Evolutionary conservation across 2,113 vertebrate genomes (phyloP), one percentile per base, ranked within the genome.

Genomic region (Oryzias curvinotus): DNA sequence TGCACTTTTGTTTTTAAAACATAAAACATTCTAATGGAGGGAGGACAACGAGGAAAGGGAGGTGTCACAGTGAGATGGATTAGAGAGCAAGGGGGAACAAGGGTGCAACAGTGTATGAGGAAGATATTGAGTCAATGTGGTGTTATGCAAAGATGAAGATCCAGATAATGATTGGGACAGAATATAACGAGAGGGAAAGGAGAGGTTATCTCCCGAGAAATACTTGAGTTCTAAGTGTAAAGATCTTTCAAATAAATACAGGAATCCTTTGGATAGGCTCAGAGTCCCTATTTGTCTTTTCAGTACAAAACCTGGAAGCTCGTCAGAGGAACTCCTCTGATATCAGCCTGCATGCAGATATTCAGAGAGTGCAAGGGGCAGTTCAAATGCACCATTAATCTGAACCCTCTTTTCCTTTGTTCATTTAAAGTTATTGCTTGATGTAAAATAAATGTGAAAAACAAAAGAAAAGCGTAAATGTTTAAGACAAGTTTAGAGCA

Each of bases 231-330:
- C 44, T 12, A 36, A 45, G 23, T 21, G 64, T 16, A 51, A 43
- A 14, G 30, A 55, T 63, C 18, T 57, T 55, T 44, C 41, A 62
- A 48, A 36, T 36, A 26, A 62, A 48, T 45, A 45, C 18, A n/a
- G 48, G 23, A 68, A 45, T 64, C 25, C 54, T 36, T 59, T 17
- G 19, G 62, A 56, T 52, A n/a, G 64, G 60, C 71, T 75, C 21
- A 26, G 49, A 71, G 52, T 43, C 19, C 17, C 25, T 56, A 15
- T 59, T 65, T 65, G 78, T 72, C 67, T 69, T 62, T 50, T 19
- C 57, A 8, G 25, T 52, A 87, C 80, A 87, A 89, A 88, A 75
- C 57, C 78, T 77, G 84, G 82, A 87, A 87, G 72, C 75, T 81
- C n/a, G 65, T 82, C 83, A 84, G 62, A 77, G 78, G 72, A 90